These are phyloP conservation scores for Philhelius pedissequus DNA, from an alignment of 2,888 invertebrate genomes.

Conservation along the genomic window DNA sequence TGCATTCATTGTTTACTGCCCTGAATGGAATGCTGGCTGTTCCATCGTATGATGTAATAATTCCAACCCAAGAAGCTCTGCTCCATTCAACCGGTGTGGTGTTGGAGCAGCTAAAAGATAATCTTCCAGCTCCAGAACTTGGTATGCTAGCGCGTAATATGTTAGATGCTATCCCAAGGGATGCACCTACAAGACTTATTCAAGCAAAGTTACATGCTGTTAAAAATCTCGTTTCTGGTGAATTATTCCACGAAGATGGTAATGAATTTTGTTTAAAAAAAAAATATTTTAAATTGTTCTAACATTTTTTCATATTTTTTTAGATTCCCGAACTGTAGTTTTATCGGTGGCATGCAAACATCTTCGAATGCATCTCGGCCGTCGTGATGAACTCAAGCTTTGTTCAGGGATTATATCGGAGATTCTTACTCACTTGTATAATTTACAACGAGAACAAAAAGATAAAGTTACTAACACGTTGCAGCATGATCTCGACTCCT, in stretches of 20 bases:
- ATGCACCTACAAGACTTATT: slow-evolving; percentile 83
- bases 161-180: slow-evolving; percentile 84
- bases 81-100: slow-evolving; percentile 90
- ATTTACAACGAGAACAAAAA: slow-evolving; percentile 80
- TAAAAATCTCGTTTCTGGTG: slow-evolving; percentile 87
- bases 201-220: slow-evolving; percentile 91
- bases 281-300: slow-evolving; percentile 1
- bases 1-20: slow-evolving; percentile 89
- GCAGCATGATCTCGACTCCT: slow-evolving; percentile 89
- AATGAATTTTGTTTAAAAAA: slow-evolving; percentile 44
- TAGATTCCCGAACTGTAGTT: slow-evolving; percentile 91
- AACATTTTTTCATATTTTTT: slow-evolving; percentile 70
- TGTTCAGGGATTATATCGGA: slow-evolving; percentile 94
- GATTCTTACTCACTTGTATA: slow-evolving; percentile 83
- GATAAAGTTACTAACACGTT: slow-evolving; percentile 79
- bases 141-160: slow-evolving; percentile 89
- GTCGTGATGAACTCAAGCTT: slow-evolving; percentile 89
- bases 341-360: slow-evolving; percentile 92
- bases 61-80: slow-evolving; percentile 89
- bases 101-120: slow-evolving; percentile 88
- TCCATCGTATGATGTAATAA: slow-evolving; percentile 85
- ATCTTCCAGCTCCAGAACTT: slow-evolving; percentile 87
- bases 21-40: slow-evolving; percentile 88
- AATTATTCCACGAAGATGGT: slow-evolving; percentile 87
- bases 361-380: slow-evolving; percentile 88